Percentiles rank a stretch among this genome's conserved stretches.
These are phyloP conservation scores for Enteromius mattozi DNA, from an alignment of 2,797 vertebrate genomes.

Conservation along the genomic window DNA sequence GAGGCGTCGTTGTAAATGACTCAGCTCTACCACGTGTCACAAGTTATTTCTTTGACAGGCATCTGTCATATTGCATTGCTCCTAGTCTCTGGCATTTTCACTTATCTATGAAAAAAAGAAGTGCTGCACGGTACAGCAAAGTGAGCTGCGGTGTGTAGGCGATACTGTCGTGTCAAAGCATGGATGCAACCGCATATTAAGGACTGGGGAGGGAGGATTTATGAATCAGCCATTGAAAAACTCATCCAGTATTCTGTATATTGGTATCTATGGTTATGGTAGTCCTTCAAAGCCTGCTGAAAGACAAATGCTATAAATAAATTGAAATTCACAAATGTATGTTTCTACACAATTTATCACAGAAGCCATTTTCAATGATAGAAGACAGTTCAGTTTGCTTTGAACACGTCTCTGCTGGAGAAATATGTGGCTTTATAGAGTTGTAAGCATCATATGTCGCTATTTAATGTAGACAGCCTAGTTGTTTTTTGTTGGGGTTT, in stretches of 20 bases:
- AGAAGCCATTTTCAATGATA: background rate
- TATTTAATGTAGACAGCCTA: background rate
- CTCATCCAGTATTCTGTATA: background rate
- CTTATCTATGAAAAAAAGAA: constrained; percentile 27
- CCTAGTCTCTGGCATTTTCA: constrained; percentile 38
- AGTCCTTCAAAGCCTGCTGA: background rate
- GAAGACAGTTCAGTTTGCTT: background rate
- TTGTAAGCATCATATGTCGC: background rate
- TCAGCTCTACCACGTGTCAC: constrained; percentile 35
- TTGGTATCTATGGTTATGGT: constrained; percentile 10
- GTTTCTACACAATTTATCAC: constrained; percentile 18
- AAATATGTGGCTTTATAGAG: background rate
- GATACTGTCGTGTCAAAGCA: constrained; percentile 29
- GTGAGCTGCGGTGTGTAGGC: constrained; percentile 11
- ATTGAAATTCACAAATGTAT: constrained; percentile 19
- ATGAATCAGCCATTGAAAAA: background rate
- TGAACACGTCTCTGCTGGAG: background rate
- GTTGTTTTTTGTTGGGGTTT: too few species aligned
- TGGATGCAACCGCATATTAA: background rate
- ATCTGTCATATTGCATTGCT: constrained; percentile 47
- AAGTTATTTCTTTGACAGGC: constrained; percentile 47
- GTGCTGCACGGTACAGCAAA: background rate
- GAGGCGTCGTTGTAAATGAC: constrained; percentile 41
- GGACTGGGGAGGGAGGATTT: constrained; percentile 4
- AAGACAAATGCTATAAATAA: constrained; percentile 11